Evolutionary conservation across 2,888 invertebrate species (phyloP), one percentile per base, ranked within the genome.

Genomic region (Drosophila rellima): DNA sequence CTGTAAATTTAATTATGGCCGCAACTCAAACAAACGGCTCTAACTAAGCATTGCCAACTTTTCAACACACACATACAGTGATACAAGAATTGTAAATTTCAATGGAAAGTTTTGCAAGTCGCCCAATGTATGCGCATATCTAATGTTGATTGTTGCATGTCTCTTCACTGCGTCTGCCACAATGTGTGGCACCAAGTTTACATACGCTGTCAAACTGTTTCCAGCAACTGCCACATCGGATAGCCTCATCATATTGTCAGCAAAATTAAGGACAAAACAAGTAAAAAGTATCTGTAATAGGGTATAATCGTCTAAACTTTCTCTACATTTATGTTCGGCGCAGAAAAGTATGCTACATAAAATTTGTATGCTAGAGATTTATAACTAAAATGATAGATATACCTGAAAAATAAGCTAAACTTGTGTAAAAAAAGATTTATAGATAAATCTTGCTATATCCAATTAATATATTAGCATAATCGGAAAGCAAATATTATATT

Each of bases 21-120:
- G 23, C 78, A 83, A 83, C 78, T 81, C 74, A 86, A 70, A 86
- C 83, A 86, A 81, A 78, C 74, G 78, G 31, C 78, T 70, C 87
- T 77, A 81, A 81, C 87, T 86, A 82, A 68, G 70, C 77, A 55
- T 31, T 45, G 72, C 45, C 57, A 42, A 74, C 57, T 76, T 57
- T 57, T 26, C 37, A 5, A 20, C 35, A 3, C 52, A 40, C 45
- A 37, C 45, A 23, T n/a, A 29, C 11, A 37, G 10, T 29, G 7
- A 35, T n/a, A 37, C 55, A 54, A 47, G 31, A 47, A 48, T 40
- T 56, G 42, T 47, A 59, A 59, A 71, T 60, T 64, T 64, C 61
- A 66, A 74, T 54, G 63, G 63, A 85, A 82, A 80, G 48, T 87
- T 85, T 70, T 39, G 26, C 37, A 18, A 23, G 44, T n/a, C 35